Percentiles rank a stretch among this genome's conserved stretches.
phyloP scores from a whole-genome alignment of 2,797 vertebrate species.

The Zonotrichia albicollis region DNA sequence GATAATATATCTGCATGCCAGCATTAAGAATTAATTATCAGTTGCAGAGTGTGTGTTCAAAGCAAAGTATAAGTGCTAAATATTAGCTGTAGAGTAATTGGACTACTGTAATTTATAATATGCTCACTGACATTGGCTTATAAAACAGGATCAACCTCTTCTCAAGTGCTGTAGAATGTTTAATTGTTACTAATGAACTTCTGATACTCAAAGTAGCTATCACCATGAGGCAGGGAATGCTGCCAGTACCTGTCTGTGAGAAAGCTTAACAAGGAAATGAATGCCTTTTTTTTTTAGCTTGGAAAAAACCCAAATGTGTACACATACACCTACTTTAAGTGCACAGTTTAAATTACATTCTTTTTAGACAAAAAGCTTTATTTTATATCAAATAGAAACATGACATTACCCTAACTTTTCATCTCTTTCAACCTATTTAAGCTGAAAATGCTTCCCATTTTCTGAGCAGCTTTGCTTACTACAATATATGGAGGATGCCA shows the following conservation, averaged over 20 bases:
- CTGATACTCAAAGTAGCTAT: constrained; percentile 8
- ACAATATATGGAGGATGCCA: background rate
- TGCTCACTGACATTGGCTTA: background rate
- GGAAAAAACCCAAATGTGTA: background rate
- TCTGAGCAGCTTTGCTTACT: background rate
- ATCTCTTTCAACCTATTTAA: background rate
- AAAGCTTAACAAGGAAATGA: background rate
- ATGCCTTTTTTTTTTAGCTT: background rate
- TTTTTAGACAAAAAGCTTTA: background rate
- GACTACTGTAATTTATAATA: constrained; percentile 27
- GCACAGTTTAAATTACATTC: background rate
- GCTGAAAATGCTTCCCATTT: background rate
- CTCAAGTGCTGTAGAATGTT: constrained; percentile 31
- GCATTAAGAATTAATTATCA: constrained; percentile 12
- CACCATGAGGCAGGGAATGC: constrained; percentile 3
- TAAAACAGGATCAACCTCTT: constrained; percentile 23
- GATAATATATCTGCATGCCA: background rate
- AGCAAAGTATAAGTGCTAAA: constrained; percentile 21
- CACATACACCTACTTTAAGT: background rate
- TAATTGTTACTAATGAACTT: constrained; percentile 52
- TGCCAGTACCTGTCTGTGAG: constrained; percentile 2
- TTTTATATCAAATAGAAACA: background rate
- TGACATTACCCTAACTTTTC: background rate
- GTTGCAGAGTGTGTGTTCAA: constrained; percentile 14
- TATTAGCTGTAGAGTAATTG: constrained; percentile 32